phyloP scores from a whole-genome alignment of 2,113 vertebrate species.

The Etheostoma spectabile region DNA sequence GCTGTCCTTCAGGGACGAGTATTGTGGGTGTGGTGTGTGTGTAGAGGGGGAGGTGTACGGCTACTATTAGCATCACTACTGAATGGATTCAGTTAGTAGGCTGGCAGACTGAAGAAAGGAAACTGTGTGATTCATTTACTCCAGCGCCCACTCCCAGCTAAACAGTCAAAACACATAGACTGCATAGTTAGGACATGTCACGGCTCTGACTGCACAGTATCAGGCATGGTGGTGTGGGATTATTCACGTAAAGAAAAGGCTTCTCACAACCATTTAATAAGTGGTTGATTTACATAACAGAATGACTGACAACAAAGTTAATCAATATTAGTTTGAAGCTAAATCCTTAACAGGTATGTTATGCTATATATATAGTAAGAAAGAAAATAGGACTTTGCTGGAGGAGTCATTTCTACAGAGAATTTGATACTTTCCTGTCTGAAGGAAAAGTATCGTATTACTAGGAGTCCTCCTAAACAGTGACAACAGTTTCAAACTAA shows the following conservation, averaged over 20 bases:
- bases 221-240: slow-evolving; percentile 41
- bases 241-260: slow-evolving; percentile 43
- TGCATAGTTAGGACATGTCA: slow-evolving; percentile 66
- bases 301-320: neutral
- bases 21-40: slow-evolving; percentile 50
- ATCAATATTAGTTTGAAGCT: neutral
- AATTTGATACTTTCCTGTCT: neutral
- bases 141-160: slow-evolving; percentile 64
- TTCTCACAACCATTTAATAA: slow-evolving; percentile 34
- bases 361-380: neutral
- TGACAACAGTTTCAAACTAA: neutral
- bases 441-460: neutral
- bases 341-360: neutral
- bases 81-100: slow-evolving; percentile 77
- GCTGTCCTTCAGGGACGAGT: slow-evolving; percentile 78
- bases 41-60: slow-evolving; percentile 51
- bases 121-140: slow-evolving; percentile 77
- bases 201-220: slow-evolving; percentile 55
- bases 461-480: neutral
- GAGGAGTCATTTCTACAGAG: neutral
- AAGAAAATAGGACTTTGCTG: neutral
- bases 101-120: slow-evolving; percentile 74
- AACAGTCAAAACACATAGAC: slow-evolving; percentile 75
- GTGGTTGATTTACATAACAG: slow-evolving; percentile 34
- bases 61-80: slow-evolving; percentile 70